Conservation (phyloP, 2,888 invertebrate species). For the Drosophila borborema region DNA sequence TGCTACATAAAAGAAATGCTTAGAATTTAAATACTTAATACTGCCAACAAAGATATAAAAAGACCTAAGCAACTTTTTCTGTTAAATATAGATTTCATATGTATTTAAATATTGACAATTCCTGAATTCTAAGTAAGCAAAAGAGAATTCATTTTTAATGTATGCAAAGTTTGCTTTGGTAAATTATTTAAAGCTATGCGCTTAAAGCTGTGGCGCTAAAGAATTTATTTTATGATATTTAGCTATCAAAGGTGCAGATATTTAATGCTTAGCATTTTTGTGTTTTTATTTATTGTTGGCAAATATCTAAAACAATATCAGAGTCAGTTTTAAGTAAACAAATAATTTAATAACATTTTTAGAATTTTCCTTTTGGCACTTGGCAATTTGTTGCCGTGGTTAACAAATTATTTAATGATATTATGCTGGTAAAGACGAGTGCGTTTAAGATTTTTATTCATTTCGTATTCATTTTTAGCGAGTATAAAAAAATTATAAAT, state of each 20-base stretch:
- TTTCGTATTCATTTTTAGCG: no score
- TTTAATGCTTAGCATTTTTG: background rate
- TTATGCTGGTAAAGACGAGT: no score
- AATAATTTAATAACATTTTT: no score
- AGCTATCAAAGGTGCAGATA: background rate
- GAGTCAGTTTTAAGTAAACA: no score
- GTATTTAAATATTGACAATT: slow-evolving; percentile 1
- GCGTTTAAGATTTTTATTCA: no score
- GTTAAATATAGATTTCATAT: background rate
- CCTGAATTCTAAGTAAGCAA: background rate
- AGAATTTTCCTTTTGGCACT: no score
- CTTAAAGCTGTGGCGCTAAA: background rate
- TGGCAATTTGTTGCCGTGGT: no score
- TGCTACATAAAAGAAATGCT: slow-evolving; percentile 19
- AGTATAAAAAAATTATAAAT: no score
- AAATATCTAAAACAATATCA: no score
- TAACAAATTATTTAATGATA: no score
- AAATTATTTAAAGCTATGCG: background rate
- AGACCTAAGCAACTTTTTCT: background rate
- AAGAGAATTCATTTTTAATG: background rate
- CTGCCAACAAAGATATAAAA: background rate
- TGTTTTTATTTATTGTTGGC: no score
- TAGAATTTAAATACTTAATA: slow-evolving; percentile 1
- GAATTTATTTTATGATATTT: background rate
- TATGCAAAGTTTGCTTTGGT: background rate